These are phyloP conservation scores for Mythimna ferrago DNA, from an alignment of 2,888 invertebrate genomes.

Conservation along the genomic window DNA sequence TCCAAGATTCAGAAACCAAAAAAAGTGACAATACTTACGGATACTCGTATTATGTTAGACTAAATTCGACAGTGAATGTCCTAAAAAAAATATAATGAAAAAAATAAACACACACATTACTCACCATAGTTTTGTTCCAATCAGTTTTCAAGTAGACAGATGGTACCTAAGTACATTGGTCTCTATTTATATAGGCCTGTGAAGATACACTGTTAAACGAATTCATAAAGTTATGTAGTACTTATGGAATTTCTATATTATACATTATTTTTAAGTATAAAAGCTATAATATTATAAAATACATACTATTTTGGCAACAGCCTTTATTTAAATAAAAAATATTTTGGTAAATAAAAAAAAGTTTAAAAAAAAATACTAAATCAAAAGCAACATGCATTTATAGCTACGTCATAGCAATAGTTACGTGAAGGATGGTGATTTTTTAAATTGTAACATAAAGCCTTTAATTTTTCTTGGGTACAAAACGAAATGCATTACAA, in stretches of 20 bases:
- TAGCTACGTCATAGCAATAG: not conserved
- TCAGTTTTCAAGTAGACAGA: not conserved
- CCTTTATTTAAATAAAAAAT: too few species aligned
- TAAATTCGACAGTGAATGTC: not conserved
- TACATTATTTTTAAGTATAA: not conserved
- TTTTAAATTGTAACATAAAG: not conserved
- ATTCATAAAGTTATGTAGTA: not conserved
- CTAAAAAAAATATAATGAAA: not conserved
- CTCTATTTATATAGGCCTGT: not conserved
- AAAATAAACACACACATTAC: not conserved
- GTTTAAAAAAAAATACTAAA: not conserved
- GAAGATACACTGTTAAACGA: slow-evolving; percentile 18
- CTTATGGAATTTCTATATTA: not conserved
- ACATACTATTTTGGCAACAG: too few species aligned
- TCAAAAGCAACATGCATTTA: not conserved
- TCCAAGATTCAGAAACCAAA: not conserved
- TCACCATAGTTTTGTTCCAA: not conserved
- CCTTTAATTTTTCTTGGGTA: not conserved
- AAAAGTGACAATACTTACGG: not conserved
- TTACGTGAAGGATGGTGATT: not conserved
- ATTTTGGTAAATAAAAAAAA: too few species aligned
- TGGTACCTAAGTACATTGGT: not conserved
- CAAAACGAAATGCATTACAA: too few species aligned
- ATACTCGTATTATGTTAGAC: too few species aligned
- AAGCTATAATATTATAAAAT: too few species aligned